Evolutionary conservation across 2,113 vertebrate genomes (phyloP).

Genomic region (Holacanthus passer): DNA sequence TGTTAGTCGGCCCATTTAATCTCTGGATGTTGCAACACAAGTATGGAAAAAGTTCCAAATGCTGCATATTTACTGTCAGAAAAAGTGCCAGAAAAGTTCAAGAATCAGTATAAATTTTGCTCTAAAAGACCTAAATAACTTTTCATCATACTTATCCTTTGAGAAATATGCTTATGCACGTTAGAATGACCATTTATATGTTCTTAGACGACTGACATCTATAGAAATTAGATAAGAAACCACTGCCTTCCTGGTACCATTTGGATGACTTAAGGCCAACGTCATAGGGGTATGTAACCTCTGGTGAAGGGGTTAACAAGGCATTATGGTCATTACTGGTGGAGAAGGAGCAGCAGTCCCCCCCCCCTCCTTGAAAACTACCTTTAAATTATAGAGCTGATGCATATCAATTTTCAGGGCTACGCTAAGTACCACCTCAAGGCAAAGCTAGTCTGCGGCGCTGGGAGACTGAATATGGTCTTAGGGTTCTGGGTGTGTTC

Average conservation of each 20-base stretch:
- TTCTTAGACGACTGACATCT: neutral
- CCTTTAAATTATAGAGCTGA: slow-evolving; percentile 74
- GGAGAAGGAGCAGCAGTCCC: slow-evolving; percentile 46
- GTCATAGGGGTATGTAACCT: slow-evolving; percentile 73
- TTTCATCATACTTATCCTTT: neutral
- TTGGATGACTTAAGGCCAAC: slow-evolving; percentile 63
- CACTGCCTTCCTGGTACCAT: neutral
- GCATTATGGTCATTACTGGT: slow-evolving; percentile 73
- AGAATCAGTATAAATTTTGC: neutral
- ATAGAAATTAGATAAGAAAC: slow-evolving; percentile 28
- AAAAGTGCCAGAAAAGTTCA: neutral
- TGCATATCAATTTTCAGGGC: slow-evolving; percentile 75
- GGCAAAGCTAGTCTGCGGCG: slow-evolving; percentile 63
- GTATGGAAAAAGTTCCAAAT: neutral
- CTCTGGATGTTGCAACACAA: neutral
- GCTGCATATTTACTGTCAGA: neutral
- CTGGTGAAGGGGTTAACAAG: slow-evolving; percentile 78
- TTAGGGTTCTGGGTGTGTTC: slow-evolving; percentile 61
- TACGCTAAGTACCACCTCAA: slow-evolving; percentile 70
- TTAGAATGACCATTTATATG: neutral
- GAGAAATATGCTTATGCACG: neutral
- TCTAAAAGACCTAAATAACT: neutral
- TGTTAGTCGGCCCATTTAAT: neutral
- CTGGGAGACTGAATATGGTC: slow-evolving; percentile 55
- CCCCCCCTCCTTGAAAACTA: slow-evolving; percentile 59